phyloP scores from a whole-genome alignment of 2,888 invertebrate species.

The Silvanus unidentatus region DNA sequence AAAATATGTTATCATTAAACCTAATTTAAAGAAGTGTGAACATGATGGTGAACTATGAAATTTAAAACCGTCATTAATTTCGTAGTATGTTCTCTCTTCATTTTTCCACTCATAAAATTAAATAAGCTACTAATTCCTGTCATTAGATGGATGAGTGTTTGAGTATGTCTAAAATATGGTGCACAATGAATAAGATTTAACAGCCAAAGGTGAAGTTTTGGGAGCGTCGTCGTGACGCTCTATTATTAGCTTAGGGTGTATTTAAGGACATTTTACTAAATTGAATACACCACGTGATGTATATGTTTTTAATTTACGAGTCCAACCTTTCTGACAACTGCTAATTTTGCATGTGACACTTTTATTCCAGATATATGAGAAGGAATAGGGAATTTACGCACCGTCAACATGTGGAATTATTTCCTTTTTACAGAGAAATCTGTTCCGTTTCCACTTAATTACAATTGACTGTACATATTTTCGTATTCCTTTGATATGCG shows the following conservation, averaged over 20 bases:
- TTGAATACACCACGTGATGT: slow-evolving; percentile 21
- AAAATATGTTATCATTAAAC: no score
- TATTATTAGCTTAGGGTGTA: slow-evolving; percentile 12
- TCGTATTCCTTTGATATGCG: slow-evolving; percentile 21
- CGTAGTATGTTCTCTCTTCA: not conserved
- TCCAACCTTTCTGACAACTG: slow-evolving; percentile 37
- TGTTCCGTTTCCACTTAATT: slow-evolving; percentile 31
- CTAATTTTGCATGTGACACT: slow-evolving; percentile 41
- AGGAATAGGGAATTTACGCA: slow-evolving; percentile 31
- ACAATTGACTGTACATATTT: slow-evolving; percentile 29
- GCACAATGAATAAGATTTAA: no score
- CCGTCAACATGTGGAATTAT: slow-evolving; percentile 37
- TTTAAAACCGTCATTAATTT: no score
- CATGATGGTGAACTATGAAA: no score
- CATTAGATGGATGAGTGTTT: not conserved
- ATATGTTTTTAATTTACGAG: slow-evolving; percentile 37
- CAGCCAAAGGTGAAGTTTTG: not conserved
- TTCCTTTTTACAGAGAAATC: slow-evolving; percentile 37
- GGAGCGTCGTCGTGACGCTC: slow-evolving; percentile 1
- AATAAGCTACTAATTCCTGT: slow-evolving; percentile 1
- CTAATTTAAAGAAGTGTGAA: slow-evolving; percentile 5
- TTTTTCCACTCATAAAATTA: not conserved
- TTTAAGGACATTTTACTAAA: no score
- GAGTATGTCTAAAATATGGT: no score
- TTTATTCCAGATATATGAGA: slow-evolving; percentile 17